phyloP scores from a whole-genome alignment of 2,888 invertebrate species.

The Nomada fucata region DNA sequence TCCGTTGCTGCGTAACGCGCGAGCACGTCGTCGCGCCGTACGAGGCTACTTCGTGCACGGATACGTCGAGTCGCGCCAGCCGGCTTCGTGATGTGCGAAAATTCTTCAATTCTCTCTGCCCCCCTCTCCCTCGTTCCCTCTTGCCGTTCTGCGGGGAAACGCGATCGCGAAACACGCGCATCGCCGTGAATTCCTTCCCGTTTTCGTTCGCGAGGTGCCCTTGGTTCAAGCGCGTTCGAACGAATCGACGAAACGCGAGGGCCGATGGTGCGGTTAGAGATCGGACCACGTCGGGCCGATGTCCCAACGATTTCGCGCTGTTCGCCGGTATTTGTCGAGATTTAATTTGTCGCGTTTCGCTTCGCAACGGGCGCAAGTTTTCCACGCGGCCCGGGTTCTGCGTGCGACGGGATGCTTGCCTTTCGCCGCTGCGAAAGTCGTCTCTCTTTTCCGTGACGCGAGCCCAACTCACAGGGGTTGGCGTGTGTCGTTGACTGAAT shows the following conservation, averaged over 20 bases:
- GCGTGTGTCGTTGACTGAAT: conserved; percentile 62
- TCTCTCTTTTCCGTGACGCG: conserved; percentile 3
- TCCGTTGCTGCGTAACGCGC: conserved; percentile 23
- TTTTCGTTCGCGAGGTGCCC: not conserved
- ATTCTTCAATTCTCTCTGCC: conserved; percentile 20
- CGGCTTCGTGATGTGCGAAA: conserved; percentile 9
- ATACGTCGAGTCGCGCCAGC: conserved; percentile 6
- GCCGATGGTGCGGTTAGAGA: no score
- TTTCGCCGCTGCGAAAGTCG: not conserved
- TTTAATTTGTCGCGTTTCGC: not conserved
- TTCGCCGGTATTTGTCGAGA: no score
- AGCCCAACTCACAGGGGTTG: conserved; percentile 16
- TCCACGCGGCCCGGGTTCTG: not conserved
- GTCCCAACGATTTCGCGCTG: no score
- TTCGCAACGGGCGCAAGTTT: not conserved
- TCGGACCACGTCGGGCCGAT: no score
- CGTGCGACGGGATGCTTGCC: not conserved
- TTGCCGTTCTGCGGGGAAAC: not conserved
- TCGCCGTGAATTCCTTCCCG: not conserved
- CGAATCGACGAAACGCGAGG: no score
- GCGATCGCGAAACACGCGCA: not conserved
- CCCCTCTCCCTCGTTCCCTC: not conserved
- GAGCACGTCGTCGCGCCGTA: conserved; percentile 18
- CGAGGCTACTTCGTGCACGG: conserved; percentile 33
- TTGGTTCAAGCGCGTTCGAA: no score